These are phyloP conservation scores for Drosophila subquinaria DNA, from an alignment of 2,888 invertebrate genomes.

Conservation along the genomic window DNA sequence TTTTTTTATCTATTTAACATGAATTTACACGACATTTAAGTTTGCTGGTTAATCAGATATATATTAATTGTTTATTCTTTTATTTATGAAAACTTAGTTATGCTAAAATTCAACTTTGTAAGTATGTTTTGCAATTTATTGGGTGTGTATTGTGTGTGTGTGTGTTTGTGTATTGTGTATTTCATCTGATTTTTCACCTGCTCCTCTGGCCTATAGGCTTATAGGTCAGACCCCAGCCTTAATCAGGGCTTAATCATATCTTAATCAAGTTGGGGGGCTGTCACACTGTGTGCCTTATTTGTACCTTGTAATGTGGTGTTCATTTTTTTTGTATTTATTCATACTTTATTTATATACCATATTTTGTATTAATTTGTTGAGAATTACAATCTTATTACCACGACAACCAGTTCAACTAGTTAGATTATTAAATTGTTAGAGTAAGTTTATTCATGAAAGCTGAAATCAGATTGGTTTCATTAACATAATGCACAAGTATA, in stretches of 20 bases:
- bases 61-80: conserved; percentile 24
- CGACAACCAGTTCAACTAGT: conserved; percentile 77
- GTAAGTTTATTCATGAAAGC: conserved; percentile 37
- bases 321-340: conserved; percentile 22
- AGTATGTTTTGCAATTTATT: conserved; percentile 49
- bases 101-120: conserved; percentile 73
- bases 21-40: conserved; percentile 79
- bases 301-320: conserved; percentile 74
- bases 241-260: conserved; percentile 12
- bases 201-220: conserved; percentile 48
- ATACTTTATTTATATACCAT: conserved; percentile 2
- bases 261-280: conserved; percentile 10
- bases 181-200: conserved; percentile 65
- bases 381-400: conserved; percentile 40
- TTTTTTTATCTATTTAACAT: conserved; percentile 58
- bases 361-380: conserved; percentile 1
- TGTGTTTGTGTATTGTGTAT: conserved; percentile 16
- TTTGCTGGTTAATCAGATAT: conserved; percentile 61
- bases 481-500: conserved; percentile 52
- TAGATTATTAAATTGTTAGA: conserved; percentile 24
- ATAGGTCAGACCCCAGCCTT: conserved; percentile 39
- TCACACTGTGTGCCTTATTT: conserved; percentile 54
- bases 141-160: conserved; percentile 37
- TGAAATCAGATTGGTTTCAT: conserved; percentile 35
- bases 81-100: conserved; percentile 53